These are phyloP conservation scores for Cyclura pinguis DNA, from an alignment of 2,797 vertebrate genomes.

Conservation along the genomic window DNA sequence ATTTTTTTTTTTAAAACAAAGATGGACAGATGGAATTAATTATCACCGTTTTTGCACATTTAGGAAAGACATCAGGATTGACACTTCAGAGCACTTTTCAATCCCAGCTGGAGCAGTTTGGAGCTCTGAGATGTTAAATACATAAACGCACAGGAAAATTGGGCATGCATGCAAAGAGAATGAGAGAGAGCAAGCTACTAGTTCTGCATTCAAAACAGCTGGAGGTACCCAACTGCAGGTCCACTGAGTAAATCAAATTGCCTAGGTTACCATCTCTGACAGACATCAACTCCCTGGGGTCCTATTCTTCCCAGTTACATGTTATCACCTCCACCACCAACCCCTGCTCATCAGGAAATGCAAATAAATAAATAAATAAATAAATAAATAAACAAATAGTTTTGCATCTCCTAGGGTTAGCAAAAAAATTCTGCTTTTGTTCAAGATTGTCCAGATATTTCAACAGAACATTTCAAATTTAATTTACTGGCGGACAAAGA, in stretches of 20 bases:
- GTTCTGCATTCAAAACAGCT: background rate
- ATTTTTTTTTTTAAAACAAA: background rate
- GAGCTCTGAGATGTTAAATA: constrained; percentile 8
- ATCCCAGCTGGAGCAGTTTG: constrained; percentile 28
- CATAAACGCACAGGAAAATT: background rate
- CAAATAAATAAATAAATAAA: too few relatives aligned
- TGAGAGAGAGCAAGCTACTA: background rate
- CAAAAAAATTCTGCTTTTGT: too few relatives aligned
- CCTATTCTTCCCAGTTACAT: background rate
- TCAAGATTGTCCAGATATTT: too few relatives aligned
- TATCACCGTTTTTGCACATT: constrained; percentile 26
- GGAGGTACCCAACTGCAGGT: background rate
- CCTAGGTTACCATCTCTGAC: background rate
- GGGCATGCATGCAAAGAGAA: background rate
- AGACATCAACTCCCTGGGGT: background rate
- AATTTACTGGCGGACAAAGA: too few relatives aligned
- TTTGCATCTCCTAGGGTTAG: too few relatives aligned
- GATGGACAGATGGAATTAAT: constrained; percentile 55
- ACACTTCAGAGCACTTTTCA: constrained; percentile 28
- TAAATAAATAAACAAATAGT: too few relatives aligned
- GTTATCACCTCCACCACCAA: background rate
- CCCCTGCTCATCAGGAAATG: too few relatives aligned
- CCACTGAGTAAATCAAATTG: background rate
- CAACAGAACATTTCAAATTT: too few relatives aligned
- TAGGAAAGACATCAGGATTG: constrained; percentile 31